Conservation (phyloP, 2,113 vertebrate species). For the Ceyx margarethae region DNA sequence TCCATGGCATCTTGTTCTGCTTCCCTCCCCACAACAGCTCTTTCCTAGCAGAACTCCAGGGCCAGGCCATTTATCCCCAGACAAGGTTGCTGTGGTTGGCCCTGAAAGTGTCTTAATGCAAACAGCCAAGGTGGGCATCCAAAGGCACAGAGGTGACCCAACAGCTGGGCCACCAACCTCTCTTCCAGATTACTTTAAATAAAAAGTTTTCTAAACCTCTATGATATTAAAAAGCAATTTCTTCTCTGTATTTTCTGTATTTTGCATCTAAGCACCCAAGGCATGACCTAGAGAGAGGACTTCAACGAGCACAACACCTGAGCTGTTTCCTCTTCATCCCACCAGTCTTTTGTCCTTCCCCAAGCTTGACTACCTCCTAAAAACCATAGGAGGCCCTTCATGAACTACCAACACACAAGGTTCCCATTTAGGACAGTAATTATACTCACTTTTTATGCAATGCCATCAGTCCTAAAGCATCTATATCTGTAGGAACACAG, state of each 20-base stretch:
- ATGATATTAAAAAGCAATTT: neutral
- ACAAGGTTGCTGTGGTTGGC: neutral
- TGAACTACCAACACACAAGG: neutral
- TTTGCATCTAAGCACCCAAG: neutral
- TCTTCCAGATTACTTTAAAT: neutral
- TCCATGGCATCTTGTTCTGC: neutral
- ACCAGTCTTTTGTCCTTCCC: neutral
- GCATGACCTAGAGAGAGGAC: neutral
- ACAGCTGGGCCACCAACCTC: neutral
- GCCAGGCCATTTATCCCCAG: conserved; percentile 64
- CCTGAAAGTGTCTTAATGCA: neutral
- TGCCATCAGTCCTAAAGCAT: neutral
- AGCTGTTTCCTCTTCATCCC: neutral
- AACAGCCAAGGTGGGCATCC: neutral
- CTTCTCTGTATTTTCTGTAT: neutral
- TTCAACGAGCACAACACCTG: neutral
- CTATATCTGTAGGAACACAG: neutral
- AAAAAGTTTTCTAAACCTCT: neutral
- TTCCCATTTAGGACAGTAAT: neutral
- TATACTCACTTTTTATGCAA: neutral
- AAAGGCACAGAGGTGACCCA: neutral
- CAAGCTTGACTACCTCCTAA: neutral
- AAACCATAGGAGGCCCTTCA: neutral
- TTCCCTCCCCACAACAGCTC: conserved; percentile 77
- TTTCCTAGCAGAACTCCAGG: conserved; percentile 75